phyloP scores from a whole-genome alignment of 2,888 invertebrate genomes.

The Chrysotoxum bicinctum region DNA sequence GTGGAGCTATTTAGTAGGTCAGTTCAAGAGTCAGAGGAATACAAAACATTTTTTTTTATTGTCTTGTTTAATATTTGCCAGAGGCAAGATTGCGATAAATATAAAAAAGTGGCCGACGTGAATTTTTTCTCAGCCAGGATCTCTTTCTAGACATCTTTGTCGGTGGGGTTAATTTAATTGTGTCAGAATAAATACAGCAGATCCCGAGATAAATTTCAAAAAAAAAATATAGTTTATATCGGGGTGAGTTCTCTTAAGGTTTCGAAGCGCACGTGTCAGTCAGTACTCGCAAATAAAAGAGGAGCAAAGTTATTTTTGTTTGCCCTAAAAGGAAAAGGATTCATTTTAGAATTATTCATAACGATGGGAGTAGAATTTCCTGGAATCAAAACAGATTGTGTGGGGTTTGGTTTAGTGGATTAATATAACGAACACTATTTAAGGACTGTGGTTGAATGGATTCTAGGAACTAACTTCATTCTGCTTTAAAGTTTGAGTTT shows the following conservation, averaged over 20 bases:
- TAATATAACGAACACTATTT: not conserved
- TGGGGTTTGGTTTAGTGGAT: not conserved
- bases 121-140: not conserved
- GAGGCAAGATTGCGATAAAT: not conserved
- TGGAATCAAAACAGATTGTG: not conserved
- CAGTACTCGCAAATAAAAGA: not conserved
- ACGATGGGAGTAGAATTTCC: not conserved
- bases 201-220: not conserved
- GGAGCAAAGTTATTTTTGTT: not conserved
- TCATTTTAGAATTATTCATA: not conserved
- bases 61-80: not conserved
- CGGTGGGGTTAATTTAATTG: constrained; percentile 32
- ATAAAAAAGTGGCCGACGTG: constrained; percentile 4
- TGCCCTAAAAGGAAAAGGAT: not conserved
- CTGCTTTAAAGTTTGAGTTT: no score
- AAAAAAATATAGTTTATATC: not conserved
- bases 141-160: not conserved
- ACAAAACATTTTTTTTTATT: not conserved
- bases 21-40: constrained; percentile 22
- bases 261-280: not conserved
- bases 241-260: not conserved
- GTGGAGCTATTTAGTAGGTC: constrained; percentile 23
- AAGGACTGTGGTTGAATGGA: not conserved
- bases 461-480: no score
- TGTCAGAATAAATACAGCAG: constrained; percentile 3